Evolutionary conservation across 2,113 vertebrate genomes (phyloP).

Genomic region (Brachyhypopomus gauderio): DNA sequence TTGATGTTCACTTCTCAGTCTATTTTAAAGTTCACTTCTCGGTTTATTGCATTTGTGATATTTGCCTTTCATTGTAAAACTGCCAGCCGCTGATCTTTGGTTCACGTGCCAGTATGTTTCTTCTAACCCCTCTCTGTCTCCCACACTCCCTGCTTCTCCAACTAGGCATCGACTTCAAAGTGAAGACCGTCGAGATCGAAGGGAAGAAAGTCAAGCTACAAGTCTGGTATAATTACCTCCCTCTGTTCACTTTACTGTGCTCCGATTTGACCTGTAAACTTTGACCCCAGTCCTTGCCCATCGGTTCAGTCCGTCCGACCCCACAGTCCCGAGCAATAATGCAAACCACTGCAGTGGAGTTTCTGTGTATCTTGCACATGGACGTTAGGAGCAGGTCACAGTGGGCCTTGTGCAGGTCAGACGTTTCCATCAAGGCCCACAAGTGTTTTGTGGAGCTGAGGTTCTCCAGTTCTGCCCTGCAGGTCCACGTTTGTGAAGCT

Average conservation of each 20-base stretch:
- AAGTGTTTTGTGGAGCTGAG: neutral
- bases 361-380: too few relatives aligned
- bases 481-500: neutral
- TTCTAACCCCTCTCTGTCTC: neutral
- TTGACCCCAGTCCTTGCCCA: neutral
- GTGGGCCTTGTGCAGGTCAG: neutral
- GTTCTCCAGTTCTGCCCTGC: neutral
- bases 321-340: too few relatives aligned
- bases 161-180: conserved; percentile 93
- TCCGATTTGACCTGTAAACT: neutral
- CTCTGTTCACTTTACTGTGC: neutral
- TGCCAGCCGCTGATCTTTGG: neutral
- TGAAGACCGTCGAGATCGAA: conserved; percentile 89
- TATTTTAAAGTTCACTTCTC: neutral
- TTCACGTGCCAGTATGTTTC: neutral
- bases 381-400: neutral
- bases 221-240: conserved; percentile 78
- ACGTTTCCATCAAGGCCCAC: neutral
- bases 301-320: too few relatives aligned
- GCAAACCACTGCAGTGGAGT: too few relatives aligned
- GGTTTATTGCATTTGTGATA: neutral
- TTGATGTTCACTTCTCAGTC: neutral
- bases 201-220: conserved; percentile 95
- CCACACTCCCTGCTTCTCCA: neutral
- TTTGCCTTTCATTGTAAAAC: conserved; percentile 21